Conservation (phyloP, 2,888 invertebrate genomes). For the Globia sparganii region DNA sequence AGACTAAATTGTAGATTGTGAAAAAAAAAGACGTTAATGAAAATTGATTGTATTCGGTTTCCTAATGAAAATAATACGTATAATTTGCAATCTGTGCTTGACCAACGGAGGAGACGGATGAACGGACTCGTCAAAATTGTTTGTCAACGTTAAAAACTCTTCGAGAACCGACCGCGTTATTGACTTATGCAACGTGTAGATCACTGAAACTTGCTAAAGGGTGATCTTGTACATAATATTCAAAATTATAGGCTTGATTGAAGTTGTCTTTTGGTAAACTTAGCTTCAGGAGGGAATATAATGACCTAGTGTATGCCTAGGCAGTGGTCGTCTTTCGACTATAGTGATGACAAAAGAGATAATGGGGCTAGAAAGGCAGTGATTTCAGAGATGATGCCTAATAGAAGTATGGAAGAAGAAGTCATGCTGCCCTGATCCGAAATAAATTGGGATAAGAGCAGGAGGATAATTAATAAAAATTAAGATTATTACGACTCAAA, state of each 20-base stretch:
- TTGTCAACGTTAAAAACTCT: conserved; percentile 13
- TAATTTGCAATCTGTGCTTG: conserved; percentile 13
- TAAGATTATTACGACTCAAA: not conserved
- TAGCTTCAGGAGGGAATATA: not conserved
- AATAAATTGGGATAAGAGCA: too few species aligned
- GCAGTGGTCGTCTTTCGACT: not conserved
- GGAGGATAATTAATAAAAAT: not conserved
- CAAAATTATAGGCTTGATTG: not conserved
- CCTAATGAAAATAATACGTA: conserved; percentile 25
- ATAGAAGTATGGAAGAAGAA: not conserved
- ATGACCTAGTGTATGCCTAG: too few species aligned
- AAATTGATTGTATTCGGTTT: conserved; percentile 11
- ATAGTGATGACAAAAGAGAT: not conserved
- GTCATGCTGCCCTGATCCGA: not conserved
- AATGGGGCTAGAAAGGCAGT: not conserved
- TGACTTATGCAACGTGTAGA: not conserved
- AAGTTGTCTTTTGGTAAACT: not conserved
- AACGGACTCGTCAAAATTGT: conserved; percentile 9
- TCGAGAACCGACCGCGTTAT: not conserved
- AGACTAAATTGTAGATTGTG: not conserved
- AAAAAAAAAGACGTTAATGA: not conserved
- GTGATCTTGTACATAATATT: not conserved
- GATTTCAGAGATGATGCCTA: not conserved
- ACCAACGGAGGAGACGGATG: conserved; percentile 2
- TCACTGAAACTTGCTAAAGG: not conserved